Percentiles rank a stretch among this genome's conserved stretches.
These are phyloP conservation scores for Pharmacophagus antenor DNA, from an alignment of 2,888 invertebrate species.

Conservation along the genomic window DNA sequence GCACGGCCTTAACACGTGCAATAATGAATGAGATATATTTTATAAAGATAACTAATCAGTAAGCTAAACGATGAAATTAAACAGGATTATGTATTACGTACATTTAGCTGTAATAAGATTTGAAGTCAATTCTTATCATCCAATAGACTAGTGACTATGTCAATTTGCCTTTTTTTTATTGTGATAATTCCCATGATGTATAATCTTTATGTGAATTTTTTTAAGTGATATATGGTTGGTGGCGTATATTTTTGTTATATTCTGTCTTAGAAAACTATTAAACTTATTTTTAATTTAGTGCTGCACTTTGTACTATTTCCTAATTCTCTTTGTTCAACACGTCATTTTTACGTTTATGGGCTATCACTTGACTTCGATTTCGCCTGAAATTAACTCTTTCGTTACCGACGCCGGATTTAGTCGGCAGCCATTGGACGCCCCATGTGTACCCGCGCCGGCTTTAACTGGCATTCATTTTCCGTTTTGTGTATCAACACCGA, in stretches of 20 bases:
- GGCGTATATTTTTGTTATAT: slow-evolving; percentile 72
- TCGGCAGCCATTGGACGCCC: too few relatives aligned
- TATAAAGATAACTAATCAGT: too few relatives aligned
- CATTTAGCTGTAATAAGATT: neutral
- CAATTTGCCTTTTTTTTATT: slow-evolving; percentile 63
- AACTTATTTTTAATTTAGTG: slow-evolving; percentile 49
- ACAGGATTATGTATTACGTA: neutral
- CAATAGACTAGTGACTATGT: slow-evolving; percentile 28
- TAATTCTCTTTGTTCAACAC: neutral
- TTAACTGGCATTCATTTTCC: too few relatives aligned
- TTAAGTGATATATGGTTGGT: slow-evolving; percentile 73
- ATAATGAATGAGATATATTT: neutral
- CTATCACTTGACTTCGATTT: too few relatives aligned
- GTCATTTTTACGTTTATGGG: too few relatives aligned
- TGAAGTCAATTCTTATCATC: slow-evolving; percentile 21
- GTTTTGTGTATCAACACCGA: too few relatives aligned
- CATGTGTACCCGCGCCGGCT: too few relatives aligned
- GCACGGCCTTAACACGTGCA: neutral
- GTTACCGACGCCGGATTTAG: too few relatives aligned
- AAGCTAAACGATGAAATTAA: neutral
- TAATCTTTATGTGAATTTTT: slow-evolving; percentile 46
- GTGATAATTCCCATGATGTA: slow-evolving; percentile 60
- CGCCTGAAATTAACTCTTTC: too few relatives aligned
- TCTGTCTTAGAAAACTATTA: slow-evolving; percentile 61
- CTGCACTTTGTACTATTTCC: neutral